Conservation (phyloP, 30 jellyfish, hydroid and myxozoan species). For the Clytia hemisphaerica region DNA sequence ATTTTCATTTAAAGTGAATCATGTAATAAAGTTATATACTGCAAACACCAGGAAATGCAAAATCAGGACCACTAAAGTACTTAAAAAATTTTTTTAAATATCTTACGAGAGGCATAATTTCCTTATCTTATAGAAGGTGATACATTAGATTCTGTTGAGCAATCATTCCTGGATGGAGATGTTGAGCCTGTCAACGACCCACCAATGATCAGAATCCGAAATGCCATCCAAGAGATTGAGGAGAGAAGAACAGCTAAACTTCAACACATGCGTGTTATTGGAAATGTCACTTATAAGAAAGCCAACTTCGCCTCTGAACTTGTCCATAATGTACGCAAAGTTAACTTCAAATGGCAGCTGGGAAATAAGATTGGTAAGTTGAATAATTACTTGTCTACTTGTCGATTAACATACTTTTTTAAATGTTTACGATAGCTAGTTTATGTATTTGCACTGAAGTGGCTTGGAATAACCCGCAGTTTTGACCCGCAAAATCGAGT, state of each 20-base stretch:
- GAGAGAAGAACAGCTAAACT: conserved; percentile 55
- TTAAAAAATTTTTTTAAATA: too few species aligned
- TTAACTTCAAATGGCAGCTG: conserved; percentile 90
- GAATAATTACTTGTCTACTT: background rate
- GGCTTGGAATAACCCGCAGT: too few species aligned
- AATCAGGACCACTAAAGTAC: too few species aligned
- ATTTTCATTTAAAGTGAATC: too few species aligned
- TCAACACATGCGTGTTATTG: conserved; percentile 48
- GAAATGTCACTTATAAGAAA: conserved; percentile 58
- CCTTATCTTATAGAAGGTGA: background rate
- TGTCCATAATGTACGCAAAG: conserved; percentile 69
- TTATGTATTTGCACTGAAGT: too few species aligned
- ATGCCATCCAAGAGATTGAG: conserved; percentile 45
- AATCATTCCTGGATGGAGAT: conserved; percentile 12
- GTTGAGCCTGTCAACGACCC: background rate
- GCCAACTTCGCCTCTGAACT: conserved; percentile 67
- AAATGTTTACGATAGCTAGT: background rate
- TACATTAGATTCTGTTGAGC: conserved; percentile 1
- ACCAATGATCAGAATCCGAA: conserved; percentile 48
- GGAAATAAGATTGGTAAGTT: conserved; percentile 72
- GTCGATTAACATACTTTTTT: too few species aligned
- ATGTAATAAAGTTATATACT: too few species aligned
- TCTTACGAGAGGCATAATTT: background rate
- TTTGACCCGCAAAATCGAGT: too few species aligned
- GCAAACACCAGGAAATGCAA: too few species aligned